Conservation (phyloP, 2,888 invertebrate genomes). For the Hemaris fuciformis region DNA sequence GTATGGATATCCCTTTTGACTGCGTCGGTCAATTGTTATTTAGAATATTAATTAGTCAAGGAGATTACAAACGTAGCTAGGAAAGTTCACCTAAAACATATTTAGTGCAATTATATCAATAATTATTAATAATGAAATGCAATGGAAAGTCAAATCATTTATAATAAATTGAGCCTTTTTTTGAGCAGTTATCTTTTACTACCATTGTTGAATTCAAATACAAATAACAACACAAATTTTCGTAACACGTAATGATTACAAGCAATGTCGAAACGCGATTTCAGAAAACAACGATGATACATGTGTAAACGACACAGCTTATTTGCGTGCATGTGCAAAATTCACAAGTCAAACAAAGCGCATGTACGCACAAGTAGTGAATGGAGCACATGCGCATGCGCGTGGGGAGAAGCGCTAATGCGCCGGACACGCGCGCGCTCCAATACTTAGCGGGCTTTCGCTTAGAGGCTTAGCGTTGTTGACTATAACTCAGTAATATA, state of each 20-base stretch:
- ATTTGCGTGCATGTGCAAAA: conserved; percentile 14
- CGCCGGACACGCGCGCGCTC: conserved; percentile 10
- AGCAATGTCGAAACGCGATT: background rate
- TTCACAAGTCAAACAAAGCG: conserved; percentile 10
- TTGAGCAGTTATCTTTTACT: background rate
- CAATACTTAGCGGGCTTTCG: conserved; percentile 26
- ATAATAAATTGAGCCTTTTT: too few relatives aligned
- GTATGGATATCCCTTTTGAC: too few relatives aligned
- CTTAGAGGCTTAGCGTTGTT: conserved; percentile 34
- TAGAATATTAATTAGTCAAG: too few relatives aligned
- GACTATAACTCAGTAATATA: background rate
- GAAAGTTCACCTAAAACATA: too few relatives aligned
- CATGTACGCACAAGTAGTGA: conserved; percentile 1
- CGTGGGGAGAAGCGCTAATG: conserved; percentile 33
- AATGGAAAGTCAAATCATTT: too few relatives aligned
- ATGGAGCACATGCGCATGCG: conserved; percentile 27
- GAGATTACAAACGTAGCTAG: too few relatives aligned
- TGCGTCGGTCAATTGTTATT: background rate
- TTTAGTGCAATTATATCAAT: too few relatives aligned
- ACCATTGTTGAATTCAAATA: background rate
- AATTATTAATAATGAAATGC: too few relatives aligned
- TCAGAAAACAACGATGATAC: background rate
- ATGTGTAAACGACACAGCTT: conserved; percentile 7
- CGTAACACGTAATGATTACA: background rate
- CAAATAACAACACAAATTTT: background rate